Conservation (phyloP, 2,113 vertebrate species). For the Alces alces region DNA sequence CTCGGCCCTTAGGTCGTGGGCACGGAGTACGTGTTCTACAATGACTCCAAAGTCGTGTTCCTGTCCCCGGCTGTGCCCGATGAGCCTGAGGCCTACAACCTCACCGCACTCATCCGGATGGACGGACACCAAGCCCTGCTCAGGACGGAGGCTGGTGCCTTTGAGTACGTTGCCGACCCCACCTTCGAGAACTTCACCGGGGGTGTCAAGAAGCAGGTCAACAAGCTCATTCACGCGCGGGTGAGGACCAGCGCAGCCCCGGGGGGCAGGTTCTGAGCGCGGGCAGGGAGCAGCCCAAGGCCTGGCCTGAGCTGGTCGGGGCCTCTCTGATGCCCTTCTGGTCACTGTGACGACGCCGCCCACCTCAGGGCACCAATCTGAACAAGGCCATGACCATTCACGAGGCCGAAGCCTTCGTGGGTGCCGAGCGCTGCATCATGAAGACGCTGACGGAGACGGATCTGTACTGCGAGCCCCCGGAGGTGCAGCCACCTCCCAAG, state of each 20-base stretch:
- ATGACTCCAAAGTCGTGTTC: conserved; percentile 87
- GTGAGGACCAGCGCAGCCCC: conserved; percentile 40
- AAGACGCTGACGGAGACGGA: conserved; percentile 92
- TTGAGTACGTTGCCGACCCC: conserved; percentile 89
- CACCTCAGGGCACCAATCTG: conserved; percentile 88
- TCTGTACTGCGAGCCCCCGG: conserved; percentile 90
- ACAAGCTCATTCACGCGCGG: conserved; percentile 86
- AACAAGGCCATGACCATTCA: conserved; percentile 91
- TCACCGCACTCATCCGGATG: conserved; percentile 85
- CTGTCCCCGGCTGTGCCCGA: conserved; percentile 83
- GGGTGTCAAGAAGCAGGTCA: conserved; percentile 85
- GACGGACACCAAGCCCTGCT: conserved; percentile 84
- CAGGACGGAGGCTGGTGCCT: conserved; percentile 77
- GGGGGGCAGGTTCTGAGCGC: accelerated
- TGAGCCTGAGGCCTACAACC: conserved; percentile 80
- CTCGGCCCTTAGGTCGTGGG: conserved; percentile 14
- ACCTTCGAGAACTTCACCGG: conserved; percentile 86
- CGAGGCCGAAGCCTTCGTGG: conserved; percentile 92
- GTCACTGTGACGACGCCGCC: accelerated
- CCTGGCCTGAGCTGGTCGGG: not conserved
- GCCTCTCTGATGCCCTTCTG: not conserved
- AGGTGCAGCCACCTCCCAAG: conserved; percentile 85
- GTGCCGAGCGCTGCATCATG: conserved; percentile 87
- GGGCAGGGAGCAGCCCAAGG: accelerated
- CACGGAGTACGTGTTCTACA: conserved; percentile 60